These are phyloP conservation scores for Pantelozetes paolii DNA, from an alignment of 2,888 invertebrate species.

Conservation along the genomic window DNA sequence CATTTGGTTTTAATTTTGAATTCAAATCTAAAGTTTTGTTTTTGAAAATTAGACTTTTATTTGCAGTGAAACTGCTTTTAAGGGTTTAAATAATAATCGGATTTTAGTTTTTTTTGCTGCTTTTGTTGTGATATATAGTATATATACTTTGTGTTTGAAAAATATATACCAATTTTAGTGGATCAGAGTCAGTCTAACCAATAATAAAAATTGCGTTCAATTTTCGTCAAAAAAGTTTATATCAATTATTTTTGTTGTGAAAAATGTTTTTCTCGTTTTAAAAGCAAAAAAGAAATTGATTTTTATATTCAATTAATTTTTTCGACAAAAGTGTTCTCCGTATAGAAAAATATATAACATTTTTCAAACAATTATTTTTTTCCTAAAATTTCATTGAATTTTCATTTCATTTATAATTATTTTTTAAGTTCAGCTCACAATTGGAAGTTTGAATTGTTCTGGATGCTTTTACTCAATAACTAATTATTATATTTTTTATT, in stretches of 20 bases:
- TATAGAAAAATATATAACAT: conserved; percentile 36
- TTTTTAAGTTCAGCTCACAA: conserved; percentile 24
- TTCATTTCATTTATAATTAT: not conserved
- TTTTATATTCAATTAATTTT: not conserved
- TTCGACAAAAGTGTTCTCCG: conserved; percentile 35
- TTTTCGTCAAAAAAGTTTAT: too few species aligned
- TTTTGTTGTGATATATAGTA: not conserved
- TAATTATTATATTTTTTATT: conserved; percentile 26
- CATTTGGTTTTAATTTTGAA: not conserved
- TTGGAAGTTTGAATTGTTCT: conserved; percentile 32
- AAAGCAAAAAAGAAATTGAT: too few species aligned
- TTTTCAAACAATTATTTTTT: conserved; percentile 27
- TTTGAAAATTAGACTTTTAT: too few species aligned
- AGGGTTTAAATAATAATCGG: too few species aligned
- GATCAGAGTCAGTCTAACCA: not conserved
- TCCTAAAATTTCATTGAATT: conserved; percentile 25
- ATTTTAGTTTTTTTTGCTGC: too few species aligned
- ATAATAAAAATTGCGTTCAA: too few species aligned
- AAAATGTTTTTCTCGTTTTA: too few species aligned
- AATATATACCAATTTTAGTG: not conserved
- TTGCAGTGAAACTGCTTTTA: too few species aligned
- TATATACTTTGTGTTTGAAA: too few species aligned
- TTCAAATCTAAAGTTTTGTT: not conserved
- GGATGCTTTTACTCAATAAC: not conserved
- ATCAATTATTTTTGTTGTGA: too few species aligned